Evolutionary conservation across 2,113 vertebrate species (phyloP), one percentile per base, ranked within the genome.

Genomic region (Lepus americanus): DNA sequence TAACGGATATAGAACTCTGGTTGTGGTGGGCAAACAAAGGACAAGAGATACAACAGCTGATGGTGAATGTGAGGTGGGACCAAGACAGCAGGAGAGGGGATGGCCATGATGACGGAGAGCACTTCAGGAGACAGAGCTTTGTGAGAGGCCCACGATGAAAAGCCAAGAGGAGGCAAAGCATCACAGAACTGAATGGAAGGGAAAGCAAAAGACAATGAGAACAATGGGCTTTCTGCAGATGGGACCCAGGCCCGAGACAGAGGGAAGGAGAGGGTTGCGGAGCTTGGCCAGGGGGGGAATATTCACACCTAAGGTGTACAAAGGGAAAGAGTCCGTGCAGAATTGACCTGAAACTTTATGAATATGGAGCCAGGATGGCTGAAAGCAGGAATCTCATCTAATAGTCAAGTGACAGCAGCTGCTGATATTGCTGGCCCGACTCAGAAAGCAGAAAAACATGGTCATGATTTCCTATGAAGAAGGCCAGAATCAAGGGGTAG

Each of bases 21-120:
- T 77, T 87, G 67, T 89, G 74, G 33, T 61, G 10, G 53, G 61
- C 25, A 59, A 93, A 66, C 67, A 74, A 83, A 92, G 67, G 59
- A 59, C 31, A 49, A 27, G 1, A n/a, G 86, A 85, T 6, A 69
- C 84, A 59, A 11, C 33, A 66, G 27, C 8, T 29, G 39, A 67
- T 63, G 73, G 84, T 86, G 78, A 89, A 79, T 49, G 81, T 63
- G 89, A 92, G 66, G 39, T 11, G 67, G 61, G 14, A 39, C 49
- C 7, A 20, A 1, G 70, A 25, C 31, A 63, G 29, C 78, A 36
- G 79, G 51, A 64, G 29, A 72, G 80, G 82, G 72, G 74, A 19
- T 31, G n/a, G 87, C 63, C 36, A n/a, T 5, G 51, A 63, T 78
- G 36, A 55, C 0, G 22, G 83, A 90, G 89, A n/a, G 72, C 70